A percentile compares a stretch with the other conserved stretches of the same genome.
Conservation (phyloP, 2,888 invertebrate species). For the Brachycybe producta region DNA sequence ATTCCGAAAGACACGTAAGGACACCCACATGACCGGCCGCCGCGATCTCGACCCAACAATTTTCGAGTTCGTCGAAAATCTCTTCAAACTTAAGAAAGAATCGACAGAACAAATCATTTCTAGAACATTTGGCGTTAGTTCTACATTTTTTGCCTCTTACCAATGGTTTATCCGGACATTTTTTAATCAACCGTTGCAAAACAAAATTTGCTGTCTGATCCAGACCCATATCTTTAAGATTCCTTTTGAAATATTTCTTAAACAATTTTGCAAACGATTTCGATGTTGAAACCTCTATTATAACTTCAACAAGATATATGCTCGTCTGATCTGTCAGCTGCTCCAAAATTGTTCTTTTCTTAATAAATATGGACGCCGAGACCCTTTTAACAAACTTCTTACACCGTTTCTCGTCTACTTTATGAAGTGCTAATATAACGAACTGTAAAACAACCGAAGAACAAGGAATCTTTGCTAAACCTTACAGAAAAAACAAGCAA, state of each 20-base stretch:
- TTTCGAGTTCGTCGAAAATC: slow-evolving; percentile 1
- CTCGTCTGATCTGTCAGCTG: too few species aligned
- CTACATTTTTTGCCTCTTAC: neutral
- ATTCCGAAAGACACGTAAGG: neutral
- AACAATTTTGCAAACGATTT: neutral
- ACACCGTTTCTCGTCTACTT: too few species aligned
- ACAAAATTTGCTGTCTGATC: slow-evolving; percentile 3
- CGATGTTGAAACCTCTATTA: neutral
- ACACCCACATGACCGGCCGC: slow-evolving; percentile 1
- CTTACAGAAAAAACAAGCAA: too few species aligned
- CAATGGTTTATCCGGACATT: neutral
- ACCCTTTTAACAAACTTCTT: too few species aligned
- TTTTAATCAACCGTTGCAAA: neutral
- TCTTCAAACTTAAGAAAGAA: neutral
- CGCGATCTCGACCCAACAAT: neutral
- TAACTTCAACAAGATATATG: neutral
- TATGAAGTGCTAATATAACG: too few species aligned
- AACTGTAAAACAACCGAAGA: too few species aligned
- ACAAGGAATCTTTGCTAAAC: too few species aligned
- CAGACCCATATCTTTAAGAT: neutral
- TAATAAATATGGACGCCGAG: too few species aligned
- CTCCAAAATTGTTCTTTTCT: too few species aligned
- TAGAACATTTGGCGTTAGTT: neutral
- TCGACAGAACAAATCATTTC: neutral
- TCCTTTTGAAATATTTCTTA: slow-evolving; percentile 1